A percentile compares a stretch with the other conserved stretches of the same genome.
Evolutionary conservation across 1,140 invertebrate genomes (phyloP).

Genomic region (Aphaenogaster ashmeadi): DNA sequence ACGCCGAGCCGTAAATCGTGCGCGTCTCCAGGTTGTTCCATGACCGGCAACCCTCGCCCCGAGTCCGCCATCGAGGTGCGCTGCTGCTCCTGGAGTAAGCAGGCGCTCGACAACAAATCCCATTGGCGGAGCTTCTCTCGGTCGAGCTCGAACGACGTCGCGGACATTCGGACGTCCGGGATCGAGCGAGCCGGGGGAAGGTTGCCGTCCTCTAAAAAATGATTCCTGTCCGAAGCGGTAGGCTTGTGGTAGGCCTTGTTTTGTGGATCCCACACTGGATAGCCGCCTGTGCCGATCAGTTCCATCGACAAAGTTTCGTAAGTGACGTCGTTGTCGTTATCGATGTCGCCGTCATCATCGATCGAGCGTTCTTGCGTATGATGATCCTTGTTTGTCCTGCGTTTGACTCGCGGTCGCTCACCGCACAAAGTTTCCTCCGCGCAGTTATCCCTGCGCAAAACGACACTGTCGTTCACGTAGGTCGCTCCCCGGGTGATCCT

Average conservation of each 20-base stretch:
- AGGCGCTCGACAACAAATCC: conserved; percentile 94
- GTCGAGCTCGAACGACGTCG: conserved; percentile 91
- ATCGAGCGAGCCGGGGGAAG: conserved; percentile 81
- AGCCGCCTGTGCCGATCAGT: conserved; percentile 80
- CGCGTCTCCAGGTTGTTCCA: conserved; percentile 62
- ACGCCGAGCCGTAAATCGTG: conserved; percentile 54
- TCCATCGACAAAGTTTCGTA: conserved; percentile 84
- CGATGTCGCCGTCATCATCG: conserved; percentile 62
- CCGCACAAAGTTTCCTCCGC: conserved; percentile 32
- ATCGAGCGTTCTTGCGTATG: conserved; percentile 68
- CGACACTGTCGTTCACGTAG: conserved; percentile 91
- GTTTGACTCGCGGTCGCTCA: conserved; percentile 72
- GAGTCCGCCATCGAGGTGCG: conserved; percentile 82
- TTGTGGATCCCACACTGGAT: conserved; percentile 85
- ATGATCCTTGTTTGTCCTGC: conserved; percentile 71
- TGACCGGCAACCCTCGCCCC: conserved; percentile 83
- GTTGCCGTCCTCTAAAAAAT: conserved; percentile 89
- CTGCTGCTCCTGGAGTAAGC: conserved; percentile 87
- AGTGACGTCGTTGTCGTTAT: conserved; percentile 68
- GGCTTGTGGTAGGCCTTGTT: conserved; percentile 81
- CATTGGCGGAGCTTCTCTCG: conserved; percentile 94
- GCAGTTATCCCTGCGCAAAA: conserved; percentile 61
- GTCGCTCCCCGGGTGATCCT: conserved; percentile 90
- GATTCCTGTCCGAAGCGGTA: conserved; percentile 67
- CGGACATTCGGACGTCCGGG: conserved; percentile 68